Percentiles rank a stretch among this genome's conserved stretches.
Conservation (phyloP, 2,113 vertebrate species). For the Campylorhamphus procurvoides region DNA sequence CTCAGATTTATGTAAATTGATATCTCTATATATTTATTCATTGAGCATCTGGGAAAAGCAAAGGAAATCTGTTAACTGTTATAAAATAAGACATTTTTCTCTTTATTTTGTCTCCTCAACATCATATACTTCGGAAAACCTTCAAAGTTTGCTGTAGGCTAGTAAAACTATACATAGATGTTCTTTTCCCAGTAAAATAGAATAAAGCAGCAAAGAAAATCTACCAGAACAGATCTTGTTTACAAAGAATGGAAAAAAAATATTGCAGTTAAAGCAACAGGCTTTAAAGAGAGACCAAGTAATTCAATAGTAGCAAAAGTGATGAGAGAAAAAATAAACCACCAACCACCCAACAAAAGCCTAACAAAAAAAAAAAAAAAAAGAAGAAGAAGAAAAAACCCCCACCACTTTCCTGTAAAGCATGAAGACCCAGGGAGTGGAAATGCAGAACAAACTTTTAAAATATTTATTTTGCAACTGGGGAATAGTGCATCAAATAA, state of each 20-base stretch:
- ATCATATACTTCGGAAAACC: not conserved
- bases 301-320: conserved; percentile 11
- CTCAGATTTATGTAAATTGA: conserved; percentile 29
- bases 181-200: conserved; percentile 1
- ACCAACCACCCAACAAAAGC: not conserved
- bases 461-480: conserved; percentile 51
- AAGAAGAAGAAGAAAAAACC: too few relatives aligned
- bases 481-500: conserved; percentile 38
- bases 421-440: not conserved
- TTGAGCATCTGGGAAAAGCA: conserved; percentile 13
- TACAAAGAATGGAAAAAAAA: not conserved
- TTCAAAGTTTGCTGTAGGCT: conserved; percentile 19
- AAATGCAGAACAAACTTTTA: conserved; percentile 25
- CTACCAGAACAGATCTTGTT: not conserved
- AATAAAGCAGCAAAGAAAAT: not conserved
- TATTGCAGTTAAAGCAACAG: not conserved
- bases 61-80: conserved; percentile 12
- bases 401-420: not conserved
- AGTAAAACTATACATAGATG: not conserved
- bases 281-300: conserved; percentile 19
- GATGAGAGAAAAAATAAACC: not conserved
- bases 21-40: conserved; percentile 1
- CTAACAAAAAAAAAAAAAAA: too few relatives aligned
- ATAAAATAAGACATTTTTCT: conserved; percentile 19
- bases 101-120: conserved; percentile 11